These are phyloP conservation scores for Notamacropus eugenii DNA, from an alignment of 2,797 vertebrate genomes.

Conservation along the genomic window DNA sequence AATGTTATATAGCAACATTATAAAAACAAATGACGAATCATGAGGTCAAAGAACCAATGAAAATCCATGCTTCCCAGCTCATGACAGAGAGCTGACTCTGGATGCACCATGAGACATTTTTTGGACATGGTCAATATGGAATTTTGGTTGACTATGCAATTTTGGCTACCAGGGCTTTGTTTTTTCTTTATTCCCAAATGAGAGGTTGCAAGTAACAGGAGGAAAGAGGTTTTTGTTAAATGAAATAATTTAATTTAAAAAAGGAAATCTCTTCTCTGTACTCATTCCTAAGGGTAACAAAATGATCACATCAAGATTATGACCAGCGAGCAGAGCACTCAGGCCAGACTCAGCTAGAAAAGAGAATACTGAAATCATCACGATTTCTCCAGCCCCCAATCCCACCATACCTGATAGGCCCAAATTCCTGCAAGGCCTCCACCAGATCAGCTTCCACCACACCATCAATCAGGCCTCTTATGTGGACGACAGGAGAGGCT, in stretches of 20 bases:
- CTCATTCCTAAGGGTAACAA: background rate
- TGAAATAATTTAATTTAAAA: background rate
- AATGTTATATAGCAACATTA: background rate
- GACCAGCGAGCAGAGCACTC: background rate
- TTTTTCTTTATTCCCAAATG: background rate
- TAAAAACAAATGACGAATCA: background rate
- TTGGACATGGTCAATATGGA: background rate
- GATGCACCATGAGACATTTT: background rate
- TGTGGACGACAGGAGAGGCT: slow-evolving; percentile 95
- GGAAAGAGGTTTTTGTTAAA: background rate
- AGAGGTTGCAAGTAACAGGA: background rate
- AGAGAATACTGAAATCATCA: background rate
- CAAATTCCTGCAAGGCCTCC: slow-evolving; percentile 96
- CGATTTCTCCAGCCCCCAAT: background rate
- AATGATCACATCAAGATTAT: background rate
- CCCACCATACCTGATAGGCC: slow-evolving; percentile 91
- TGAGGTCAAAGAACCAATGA: background rate
- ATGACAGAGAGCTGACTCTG: background rate
- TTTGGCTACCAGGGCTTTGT: background rate
- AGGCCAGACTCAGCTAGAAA: background rate
- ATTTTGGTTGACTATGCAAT: background rate
- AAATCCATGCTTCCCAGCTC: background rate
- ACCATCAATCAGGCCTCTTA: slow-evolving; percentile 94
- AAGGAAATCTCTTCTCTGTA: background rate
- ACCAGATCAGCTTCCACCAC: slow-evolving; percentile 95